These are phyloP conservation scores for Coregonus suidteri DNA, from an alignment of 2,797 vertebrate genomes.

Conservation along the genomic window DNA sequence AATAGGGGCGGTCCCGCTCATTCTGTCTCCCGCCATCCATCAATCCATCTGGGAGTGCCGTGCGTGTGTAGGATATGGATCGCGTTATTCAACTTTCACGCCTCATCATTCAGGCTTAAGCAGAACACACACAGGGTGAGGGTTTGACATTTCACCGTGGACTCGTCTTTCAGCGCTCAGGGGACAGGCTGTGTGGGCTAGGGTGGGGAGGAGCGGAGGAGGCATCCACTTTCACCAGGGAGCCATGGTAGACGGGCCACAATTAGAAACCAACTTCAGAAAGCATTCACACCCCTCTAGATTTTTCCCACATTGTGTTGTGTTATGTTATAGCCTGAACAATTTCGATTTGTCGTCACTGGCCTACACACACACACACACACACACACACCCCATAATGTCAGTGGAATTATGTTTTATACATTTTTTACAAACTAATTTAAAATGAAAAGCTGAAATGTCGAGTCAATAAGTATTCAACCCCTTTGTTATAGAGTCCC, in stretches of 20 bases:
- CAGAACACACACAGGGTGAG: neutral
- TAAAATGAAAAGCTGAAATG: too few relatives aligned
- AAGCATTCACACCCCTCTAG: too few relatives aligned
- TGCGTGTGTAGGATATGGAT: slow-evolving; percentile 9
- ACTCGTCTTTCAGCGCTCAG: neutral
- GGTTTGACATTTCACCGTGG: neutral
- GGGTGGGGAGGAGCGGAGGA: neutral
- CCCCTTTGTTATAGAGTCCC: too few relatives aligned
- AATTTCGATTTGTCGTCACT: too few relatives aligned
- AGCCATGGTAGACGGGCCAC: neutral
- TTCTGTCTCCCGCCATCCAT: neutral
- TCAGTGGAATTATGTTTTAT: too few relatives aligned
- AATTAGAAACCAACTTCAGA: neutral
- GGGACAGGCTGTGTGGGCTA: neutral
- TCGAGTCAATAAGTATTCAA: too few relatives aligned
- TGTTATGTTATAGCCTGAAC: too few relatives aligned
- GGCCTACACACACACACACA: neutral
- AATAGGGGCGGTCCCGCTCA: neutral
- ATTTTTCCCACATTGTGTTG: too few relatives aligned
- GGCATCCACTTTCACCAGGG: slow-evolving; percentile 5
- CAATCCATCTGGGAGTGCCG: neutral
- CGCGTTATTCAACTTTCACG: slow-evolving; percentile 2
- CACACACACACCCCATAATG: neutral
- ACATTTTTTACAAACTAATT: too few relatives aligned
- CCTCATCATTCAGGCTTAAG: slow-evolving; percentile 11